Base-by-base conservation (phyloP, 2,888 invertebrate genomes). In the Drosophila pseudotakahashii region DNA sequence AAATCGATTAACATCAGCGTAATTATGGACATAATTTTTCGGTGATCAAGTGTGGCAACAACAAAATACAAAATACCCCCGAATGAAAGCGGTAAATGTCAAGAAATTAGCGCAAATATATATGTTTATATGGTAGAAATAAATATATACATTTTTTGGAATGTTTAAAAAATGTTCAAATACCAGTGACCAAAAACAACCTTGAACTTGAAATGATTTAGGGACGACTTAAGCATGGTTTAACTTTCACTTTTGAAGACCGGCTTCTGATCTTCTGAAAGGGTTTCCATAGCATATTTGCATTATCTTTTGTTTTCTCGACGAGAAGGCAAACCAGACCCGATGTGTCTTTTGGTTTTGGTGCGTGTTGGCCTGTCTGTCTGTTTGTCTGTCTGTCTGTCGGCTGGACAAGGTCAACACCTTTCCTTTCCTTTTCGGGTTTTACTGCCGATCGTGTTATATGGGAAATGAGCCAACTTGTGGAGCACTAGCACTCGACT, bases 1-100 rank as follows among this genome's bases (percentile, higher is more conserved):
- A 87, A 83, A 85, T 84, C 82, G 82, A 83, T 83, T 87, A 83
- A 79, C 85, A 70, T 63, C 66, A 59, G 70, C 76, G 79, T 81
- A 83, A 85, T 83, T 83, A 87, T 85, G 70, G 73, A 71, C 88
- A 82, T 79, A 84, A 81, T 87, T 84, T 79, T 30, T 63, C 26
- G 73, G 73, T 45, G 59, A 57, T 63, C 79, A 73, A 73, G 71
- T 86, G 81, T 78, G 74, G 81, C 77, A 76, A 57, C 85, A 81
- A 77, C 82, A 85, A 77, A 72, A n/a, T 34, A 3, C 9, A 10
- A 10, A 10, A 30, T 32, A 47, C 63, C 69, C 51, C 59, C 16
- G 48, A 48, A 64, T 57, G 57, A 72, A 73, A 67, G 59, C 84
- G 81, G 74, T 81, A 84, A 83, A 71, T 79, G 85, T 50, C 79